Percentiles rank a stretch among this genome's conserved stretches.
Conservation (phyloP, 2,113 vertebrate genomes). For the Sialia sialis region DNA sequence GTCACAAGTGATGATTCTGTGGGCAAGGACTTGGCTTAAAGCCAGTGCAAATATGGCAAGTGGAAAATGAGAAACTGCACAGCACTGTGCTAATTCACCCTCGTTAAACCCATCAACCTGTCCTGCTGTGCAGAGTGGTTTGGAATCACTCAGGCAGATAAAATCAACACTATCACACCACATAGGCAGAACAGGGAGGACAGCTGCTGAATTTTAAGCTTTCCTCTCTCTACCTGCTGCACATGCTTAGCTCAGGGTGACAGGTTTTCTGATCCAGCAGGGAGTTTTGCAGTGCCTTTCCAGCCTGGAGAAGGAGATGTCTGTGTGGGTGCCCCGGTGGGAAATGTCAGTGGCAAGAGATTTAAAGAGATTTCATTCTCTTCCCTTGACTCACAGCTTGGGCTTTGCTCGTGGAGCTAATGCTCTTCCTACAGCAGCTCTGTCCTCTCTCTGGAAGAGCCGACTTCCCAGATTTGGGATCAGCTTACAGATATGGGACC, state of each 20-base stretch:
- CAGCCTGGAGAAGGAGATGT: neutral
- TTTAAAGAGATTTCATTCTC: neutral
- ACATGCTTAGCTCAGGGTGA: rapidly evolving
- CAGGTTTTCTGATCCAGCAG: neutral
- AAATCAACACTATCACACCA: neutral
- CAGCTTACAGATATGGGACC: neutral
- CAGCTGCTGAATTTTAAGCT: neutral
- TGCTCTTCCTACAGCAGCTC: neutral
- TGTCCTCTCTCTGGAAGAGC: neutral
- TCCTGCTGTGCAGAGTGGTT: neutral
- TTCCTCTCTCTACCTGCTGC: neutral
- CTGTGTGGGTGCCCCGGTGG: neutral
- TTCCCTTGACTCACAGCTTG: neutral
- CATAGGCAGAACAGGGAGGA: neutral
- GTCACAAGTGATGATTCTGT: neutral
- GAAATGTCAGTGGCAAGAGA: neutral
- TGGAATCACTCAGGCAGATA: neutral
- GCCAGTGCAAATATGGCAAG: rapidly evolving
- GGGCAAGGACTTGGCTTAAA: neutral
- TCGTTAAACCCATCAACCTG: neutral
- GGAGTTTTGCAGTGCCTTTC: neutral
- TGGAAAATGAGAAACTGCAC: neutral
- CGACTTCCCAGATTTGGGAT: neutral
- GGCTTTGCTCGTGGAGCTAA: neutral
- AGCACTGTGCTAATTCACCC: neutral